phyloP scores from a whole-genome alignment of 2,113 vertebrate species.

The Equus quagga region DNA sequence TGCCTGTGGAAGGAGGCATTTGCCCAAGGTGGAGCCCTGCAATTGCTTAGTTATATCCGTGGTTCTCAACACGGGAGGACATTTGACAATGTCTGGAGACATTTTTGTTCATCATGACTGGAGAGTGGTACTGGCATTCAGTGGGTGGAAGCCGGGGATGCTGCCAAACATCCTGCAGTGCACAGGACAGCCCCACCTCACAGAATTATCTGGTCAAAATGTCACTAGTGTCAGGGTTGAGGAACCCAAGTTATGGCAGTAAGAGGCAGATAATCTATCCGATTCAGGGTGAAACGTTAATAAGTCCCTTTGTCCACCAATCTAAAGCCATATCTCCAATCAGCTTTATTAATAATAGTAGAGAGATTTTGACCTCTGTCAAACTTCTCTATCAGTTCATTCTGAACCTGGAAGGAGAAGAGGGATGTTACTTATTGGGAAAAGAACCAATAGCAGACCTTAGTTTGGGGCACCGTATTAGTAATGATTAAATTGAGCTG shows the following conservation, averaged over 20 bases:
- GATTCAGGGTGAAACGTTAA: no score
- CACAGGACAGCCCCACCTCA: no score
- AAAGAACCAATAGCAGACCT: not conserved
- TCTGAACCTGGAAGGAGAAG: not conserved
- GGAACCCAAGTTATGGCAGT: not conserved
- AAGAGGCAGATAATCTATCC: not conserved
- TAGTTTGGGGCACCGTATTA: no score
- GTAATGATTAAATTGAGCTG: not conserved
- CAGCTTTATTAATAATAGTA: not conserved
- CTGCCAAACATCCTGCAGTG: no score
- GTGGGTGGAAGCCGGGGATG: not conserved
- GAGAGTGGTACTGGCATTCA: not conserved
- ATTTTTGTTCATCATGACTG: not conserved
- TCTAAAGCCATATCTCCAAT: not conserved
- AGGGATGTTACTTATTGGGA: not conserved
- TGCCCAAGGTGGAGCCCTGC: no score
- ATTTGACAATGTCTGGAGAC: not conserved
- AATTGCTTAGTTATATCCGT: no score
- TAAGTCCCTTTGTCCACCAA: not conserved
- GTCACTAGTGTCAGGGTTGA: not conserved
- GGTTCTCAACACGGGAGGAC: not conserved
- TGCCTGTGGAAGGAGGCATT: not conserved
- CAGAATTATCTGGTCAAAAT: not conserved
- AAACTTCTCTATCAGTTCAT: not conserved
- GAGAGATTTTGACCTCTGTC: not conserved